These are phyloP conservation scores for Pipistrellus pygmaeus DNA, from an alignment of 2,797 vertebrate genomes.

Conservation along the genomic window DNA sequence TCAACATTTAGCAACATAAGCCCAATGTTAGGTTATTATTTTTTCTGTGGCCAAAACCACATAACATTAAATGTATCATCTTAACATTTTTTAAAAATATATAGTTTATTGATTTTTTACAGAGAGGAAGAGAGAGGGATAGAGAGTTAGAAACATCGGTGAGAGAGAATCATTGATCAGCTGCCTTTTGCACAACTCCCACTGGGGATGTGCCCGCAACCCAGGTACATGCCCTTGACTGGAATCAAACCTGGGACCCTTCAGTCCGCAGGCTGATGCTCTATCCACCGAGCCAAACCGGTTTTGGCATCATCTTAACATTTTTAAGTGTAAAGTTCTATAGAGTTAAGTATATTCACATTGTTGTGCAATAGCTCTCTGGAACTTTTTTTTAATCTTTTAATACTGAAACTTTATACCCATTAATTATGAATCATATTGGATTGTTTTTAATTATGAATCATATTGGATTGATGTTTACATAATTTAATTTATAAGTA, in stretches of 20 bases:
- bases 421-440: background rate
- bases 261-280: too few species aligned
- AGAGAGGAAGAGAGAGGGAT: too few species aligned
- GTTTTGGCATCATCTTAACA: too few species aligned
- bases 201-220: too few species aligned
- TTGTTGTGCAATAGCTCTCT: background rate
- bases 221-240: too few species aligned
- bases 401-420: background rate
- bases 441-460: constrained; percentile 25
- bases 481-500: constrained; percentile 40
- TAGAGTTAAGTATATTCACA: constrained; percentile 9
- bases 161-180: too few species aligned
- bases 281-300: too few species aligned
- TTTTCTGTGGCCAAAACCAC: background rate
- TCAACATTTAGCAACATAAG: constrained; percentile 21
- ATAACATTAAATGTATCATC: background rate
- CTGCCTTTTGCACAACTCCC: too few species aligned
- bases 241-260: too few species aligned
- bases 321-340: background rate
- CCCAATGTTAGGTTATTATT: background rate
- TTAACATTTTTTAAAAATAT: background rate
- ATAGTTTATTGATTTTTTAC: too few species aligned
- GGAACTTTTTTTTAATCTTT: background rate
- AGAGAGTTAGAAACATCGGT: too few species aligned
- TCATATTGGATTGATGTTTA: constrained; percentile 28